Evolutionary conservation across 2,113 vertebrate genomes (phyloP).

Genomic region (Nesogale talazaci): DNA sequence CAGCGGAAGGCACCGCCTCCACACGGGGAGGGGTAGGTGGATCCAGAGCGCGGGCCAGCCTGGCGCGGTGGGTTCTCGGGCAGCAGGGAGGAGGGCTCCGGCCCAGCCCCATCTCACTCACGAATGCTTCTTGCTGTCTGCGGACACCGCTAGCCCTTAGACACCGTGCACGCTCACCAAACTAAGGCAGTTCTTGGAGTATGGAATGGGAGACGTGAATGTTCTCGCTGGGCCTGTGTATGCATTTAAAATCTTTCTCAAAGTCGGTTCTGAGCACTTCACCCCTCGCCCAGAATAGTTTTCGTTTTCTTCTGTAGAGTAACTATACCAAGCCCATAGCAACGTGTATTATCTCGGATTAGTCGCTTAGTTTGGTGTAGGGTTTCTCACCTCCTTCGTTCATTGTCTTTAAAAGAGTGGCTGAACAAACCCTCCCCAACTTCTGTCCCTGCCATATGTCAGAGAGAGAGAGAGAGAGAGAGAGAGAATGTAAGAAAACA

Average conservation of each 20-base stretch:
- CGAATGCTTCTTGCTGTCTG: background rate
- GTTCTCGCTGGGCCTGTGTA: background rate
- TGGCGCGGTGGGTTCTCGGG: background rate
- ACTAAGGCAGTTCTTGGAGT: background rate
- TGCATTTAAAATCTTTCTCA: conserved; percentile 39
- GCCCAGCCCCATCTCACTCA: background rate
- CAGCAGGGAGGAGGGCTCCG: background rate
- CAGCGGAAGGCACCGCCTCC: background rate
- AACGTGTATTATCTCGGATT: background rate
- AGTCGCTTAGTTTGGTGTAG: conserved; percentile 30
- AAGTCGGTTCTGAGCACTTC: background rate
- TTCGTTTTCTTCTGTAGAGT: background rate
- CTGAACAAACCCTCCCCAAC: conserved; percentile 42
- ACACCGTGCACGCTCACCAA: background rate
- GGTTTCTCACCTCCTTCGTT: conserved; percentile 34
- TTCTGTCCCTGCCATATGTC: conserved; percentile 44
- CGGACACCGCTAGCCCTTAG: background rate
- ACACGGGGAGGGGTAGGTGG: background rate
- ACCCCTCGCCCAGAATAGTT: background rate
- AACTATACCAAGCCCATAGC: conserved; percentile 22
- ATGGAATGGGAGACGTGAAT: background rate
- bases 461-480: background rate
- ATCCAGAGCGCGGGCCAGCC: background rate
- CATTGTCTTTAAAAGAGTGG: conserved; percentile 14
- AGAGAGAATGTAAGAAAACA: background rate